Conservation (phyloP, 2,113 vertebrate species). For the Chionomys nivalis region DNA sequence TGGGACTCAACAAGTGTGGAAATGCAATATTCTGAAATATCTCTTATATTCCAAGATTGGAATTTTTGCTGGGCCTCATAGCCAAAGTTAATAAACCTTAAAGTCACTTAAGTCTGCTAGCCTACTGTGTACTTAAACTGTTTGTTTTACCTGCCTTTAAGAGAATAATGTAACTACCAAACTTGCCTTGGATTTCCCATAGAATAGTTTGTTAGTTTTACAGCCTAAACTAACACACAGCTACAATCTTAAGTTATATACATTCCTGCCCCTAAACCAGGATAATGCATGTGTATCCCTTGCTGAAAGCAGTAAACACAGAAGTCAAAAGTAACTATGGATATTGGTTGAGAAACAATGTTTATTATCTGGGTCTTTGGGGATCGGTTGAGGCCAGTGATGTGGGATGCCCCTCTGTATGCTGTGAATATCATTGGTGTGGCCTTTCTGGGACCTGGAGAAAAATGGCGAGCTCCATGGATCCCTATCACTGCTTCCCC, state of each 20-base stretch:
- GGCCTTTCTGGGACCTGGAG: too few species aligned
- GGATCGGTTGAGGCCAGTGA: background rate
- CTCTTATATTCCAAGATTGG: background rate
- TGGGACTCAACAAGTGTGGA: background rate
- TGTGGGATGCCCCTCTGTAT: too few species aligned
- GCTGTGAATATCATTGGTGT: too few species aligned
- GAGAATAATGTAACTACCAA: background rate
- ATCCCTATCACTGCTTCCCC: background rate
- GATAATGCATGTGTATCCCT: background rate
- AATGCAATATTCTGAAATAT: background rate
- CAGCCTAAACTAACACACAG: background rate
- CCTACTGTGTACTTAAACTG: background rate
- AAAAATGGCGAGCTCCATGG: accelerated
- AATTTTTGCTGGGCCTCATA: background rate
- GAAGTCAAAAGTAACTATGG: background rate
- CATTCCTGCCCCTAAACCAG: background rate
- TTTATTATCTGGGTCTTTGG: background rate
- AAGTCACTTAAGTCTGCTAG: background rate
- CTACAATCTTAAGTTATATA: background rate
- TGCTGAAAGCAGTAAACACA: background rate
- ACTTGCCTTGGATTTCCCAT: background rate
- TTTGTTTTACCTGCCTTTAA: background rate
- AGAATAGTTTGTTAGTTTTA: background rate
- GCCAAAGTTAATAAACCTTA: background rate
- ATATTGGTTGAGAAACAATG: background rate